Evolutionary conservation across 2,888 invertebrate genomes (phyloP), one percentile per base, ranked within the genome.

Genomic region (Diarsia mendica): DNA sequence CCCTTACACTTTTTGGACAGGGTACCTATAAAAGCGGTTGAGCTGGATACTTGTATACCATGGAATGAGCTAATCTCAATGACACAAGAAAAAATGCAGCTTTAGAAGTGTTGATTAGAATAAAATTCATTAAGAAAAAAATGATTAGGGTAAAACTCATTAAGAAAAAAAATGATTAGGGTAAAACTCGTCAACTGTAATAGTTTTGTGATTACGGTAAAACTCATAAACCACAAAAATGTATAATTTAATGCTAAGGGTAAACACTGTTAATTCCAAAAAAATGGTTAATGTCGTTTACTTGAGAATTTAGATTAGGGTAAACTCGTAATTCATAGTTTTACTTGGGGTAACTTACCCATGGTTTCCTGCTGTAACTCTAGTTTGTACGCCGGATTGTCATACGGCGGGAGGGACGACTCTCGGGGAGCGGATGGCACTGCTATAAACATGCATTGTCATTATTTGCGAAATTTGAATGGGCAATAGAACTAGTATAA

Each of bases 341-440:
- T 75, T 18, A 2, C 1, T 18, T 48, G 8, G 6, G 15, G 2
- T 13, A 66, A 66, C 94, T 96, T 97, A 98, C 98, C 98, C 98
- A 98, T 98, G 90, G 98, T 98, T 97, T 98, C 98, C 96, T 98
- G 98, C 95, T 98, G 98, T 94, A 98, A 97, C 96, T 98, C 98
- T 93, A 99, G 98, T 97, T 99, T 99, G 97, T 99, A 99, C 90
- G 98, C 98, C 65, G 99, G 99, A 96, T 99, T 99, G 94, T 99
- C 99, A 91, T 99, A 99, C 64, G 98, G 98, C 49, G 96, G 96
- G 76, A 96, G 91, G n/a, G 98, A 98, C 69, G 98, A 98, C 91
- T 98, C 98, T 84, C 98, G 95, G 20, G 97, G 97, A 58, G 97
- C 97, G 67, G 98, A 97, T 86, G 98, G 98, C 91, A 98, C 98